Base-by-base conservation (phyloP, 2,888 invertebrate species). In the Clostera curtula region DNA sequence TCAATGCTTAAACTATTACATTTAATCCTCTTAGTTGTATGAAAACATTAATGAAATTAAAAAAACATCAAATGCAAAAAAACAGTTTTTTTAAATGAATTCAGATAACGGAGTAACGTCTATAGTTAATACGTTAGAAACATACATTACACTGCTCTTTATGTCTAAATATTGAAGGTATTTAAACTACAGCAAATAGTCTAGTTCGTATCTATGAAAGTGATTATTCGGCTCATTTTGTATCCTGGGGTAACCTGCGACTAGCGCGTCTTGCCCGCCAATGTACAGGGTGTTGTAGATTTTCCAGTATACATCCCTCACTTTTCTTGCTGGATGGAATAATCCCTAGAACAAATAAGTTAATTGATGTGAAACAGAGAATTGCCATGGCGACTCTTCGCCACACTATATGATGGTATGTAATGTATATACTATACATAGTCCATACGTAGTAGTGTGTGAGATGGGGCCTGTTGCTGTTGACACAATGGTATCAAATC, bases 251-350 rank as follows among this genome's bases (percentile, higher is more conserved):
- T 97, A 99, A 8, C 97, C 97, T 22, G 96, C 96, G 13, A 99
- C 97, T 27, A 99, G 85, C 1, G 98, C 95, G 72, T 99, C 99
- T 73, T 99, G 98, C 4, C 97, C 98, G 12, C 99, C 99, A 51
- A 99, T 98, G 63, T 99, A 99, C 27, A 99, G 86, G 1, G 98
- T 97, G 84, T 99, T 99, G 82, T 98, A 99, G 49, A 98, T 97
- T 82, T 99, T 99, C 99, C 99, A 99, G 68, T 98, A 98, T 0
- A 99, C 99, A 68, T 99, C 99, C 13, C 99, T 90, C 1, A 99
- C 99, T 85, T 99, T 99, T 31, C 99, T 87, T 4, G 99, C 99
- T 1, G 99, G 99, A 82, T 99, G 99, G 76, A 99, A 99, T 23
- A 99, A 82, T 16, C 98, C 98, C 92, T 96, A 80, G 31, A 87